Percentiles rank a stretch among this genome's conserved stretches.
phyloP scores from a whole-genome alignment of 1,140 invertebrate species.

The Gryon sp. region DNA sequence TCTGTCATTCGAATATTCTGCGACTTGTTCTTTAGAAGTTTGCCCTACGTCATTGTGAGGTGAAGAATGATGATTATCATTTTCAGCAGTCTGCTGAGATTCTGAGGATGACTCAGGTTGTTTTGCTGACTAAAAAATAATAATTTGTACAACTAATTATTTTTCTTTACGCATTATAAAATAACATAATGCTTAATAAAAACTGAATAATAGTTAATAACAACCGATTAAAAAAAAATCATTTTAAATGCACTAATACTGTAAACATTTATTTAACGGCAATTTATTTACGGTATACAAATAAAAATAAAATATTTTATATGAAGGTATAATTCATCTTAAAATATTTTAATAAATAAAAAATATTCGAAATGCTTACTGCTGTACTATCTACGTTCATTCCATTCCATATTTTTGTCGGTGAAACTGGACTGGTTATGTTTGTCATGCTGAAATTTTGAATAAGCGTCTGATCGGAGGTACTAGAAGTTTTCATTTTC shows the following conservation, averaged over 20 bases:
- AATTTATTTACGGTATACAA: too few relatives aligned
- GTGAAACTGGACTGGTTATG: conserved; percentile 68
- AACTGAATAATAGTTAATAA: too few relatives aligned
- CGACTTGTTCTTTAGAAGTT: conserved; percentile 73
- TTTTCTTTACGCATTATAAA: not conserved
- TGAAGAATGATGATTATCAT: conserved; percentile 55
- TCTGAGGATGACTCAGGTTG: conserved; percentile 33
- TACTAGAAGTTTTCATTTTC: conserved; percentile 57
- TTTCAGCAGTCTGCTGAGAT: conserved; percentile 55
- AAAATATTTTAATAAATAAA: too few relatives aligned
- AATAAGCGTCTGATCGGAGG: conserved; percentile 58
- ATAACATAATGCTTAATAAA: not conserved
- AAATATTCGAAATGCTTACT: conserved; percentile 20
- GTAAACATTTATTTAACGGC: too few relatives aligned
- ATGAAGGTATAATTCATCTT: too few relatives aligned
- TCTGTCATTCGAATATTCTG: conserved; percentile 73
- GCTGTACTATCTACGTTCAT: conserved; percentile 49
- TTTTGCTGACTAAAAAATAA: conserved; percentile 50
- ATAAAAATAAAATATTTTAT: too few relatives aligned
- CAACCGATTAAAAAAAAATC: too few relatives aligned
- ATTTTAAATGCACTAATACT: too few relatives aligned
- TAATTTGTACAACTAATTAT: not conserved
- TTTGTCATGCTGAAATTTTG: conserved; percentile 71
- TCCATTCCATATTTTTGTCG: conserved; percentile 72
- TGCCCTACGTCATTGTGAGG: conserved; percentile 69